Percentiles rank a stretch among this genome's conserved stretches.
Evolutionary conservation across 2,113 vertebrate genomes (phyloP).

Genomic region (Saccopteryx leptura): DNA sequence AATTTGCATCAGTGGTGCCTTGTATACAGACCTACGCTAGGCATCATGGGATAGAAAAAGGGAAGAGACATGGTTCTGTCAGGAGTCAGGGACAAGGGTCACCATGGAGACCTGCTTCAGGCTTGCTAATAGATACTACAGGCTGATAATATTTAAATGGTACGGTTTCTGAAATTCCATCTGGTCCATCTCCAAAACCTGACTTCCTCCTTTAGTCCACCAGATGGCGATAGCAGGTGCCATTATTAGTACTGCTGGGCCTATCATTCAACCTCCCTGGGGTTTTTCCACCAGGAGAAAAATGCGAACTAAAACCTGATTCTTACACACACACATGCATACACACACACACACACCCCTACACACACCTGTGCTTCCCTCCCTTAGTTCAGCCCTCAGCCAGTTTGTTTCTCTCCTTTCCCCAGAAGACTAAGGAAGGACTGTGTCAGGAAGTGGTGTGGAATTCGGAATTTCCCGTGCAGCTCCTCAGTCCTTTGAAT

Average conservation of each 20-base stretch:
- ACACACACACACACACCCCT: background rate
- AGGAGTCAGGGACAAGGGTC: background rate
- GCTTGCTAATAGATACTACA: background rate
- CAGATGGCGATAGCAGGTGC: constrained; percentile 70
- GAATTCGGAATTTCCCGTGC: background rate
- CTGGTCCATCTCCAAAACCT: background rate
- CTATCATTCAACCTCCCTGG: too few species aligned
- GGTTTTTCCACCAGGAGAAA: background rate
- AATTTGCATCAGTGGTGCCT: background rate
- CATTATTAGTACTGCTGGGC: background rate
- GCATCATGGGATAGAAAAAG: background rate
- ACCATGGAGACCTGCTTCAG: background rate
- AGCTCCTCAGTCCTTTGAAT: background rate
- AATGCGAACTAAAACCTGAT: background rate
- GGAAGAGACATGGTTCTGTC: background rate
- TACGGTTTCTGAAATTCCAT: background rate
- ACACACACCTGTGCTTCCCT: background rate
- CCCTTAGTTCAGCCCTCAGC: background rate
- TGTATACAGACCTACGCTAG: background rate
- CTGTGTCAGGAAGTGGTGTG: background rate
- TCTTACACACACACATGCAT: background rate
- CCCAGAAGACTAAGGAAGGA: background rate
- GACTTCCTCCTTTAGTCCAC: constrained; percentile 32
- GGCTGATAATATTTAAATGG: background rate
- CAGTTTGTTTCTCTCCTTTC: background rate